Evolutionary conservation across 2,797 vertebrate species (phyloP), one percentile per base, ranked within the genome.

Genomic region (Lerista edwardsae): DNA sequence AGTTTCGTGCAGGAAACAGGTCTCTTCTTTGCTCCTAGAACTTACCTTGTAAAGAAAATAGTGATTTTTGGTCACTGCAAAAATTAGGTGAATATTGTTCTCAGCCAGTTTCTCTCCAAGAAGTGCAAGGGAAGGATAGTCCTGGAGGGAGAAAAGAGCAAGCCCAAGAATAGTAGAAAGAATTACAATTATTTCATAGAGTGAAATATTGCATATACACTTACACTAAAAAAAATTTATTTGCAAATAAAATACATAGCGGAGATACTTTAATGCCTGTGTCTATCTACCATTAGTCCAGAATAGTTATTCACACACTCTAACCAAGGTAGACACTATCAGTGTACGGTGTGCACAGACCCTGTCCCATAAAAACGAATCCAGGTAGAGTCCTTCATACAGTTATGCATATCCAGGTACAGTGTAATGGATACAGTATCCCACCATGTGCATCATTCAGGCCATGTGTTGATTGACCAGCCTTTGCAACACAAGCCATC

Each of bases 31-130:
- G 10, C 29, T 86, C 2, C 71, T 27, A 6, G 44, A 0, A 0
- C 55, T 39, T 95, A 99, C 98, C 98, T 99, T 99, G 92, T 99
- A 99, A 90, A 99, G 97, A 67, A 98, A 93, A 9, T 99, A 99
- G 44, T 98, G 96, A 59, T 91, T 96, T 91, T 98, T 99, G 0
- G 98, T 99, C 77, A 99, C 98, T 0, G 98, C 98, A 0, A 99
- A 99, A 92, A 99, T 99, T 78, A 99, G 97, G 88, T 98, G 97
- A 93, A 99, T 99, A 94, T 99, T 99, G 91, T 99, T 99, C 95
- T 99, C 98, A 1, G 98, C 97, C 57, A 99, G 92, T 89, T 99
- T 99, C 93, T 99, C 98, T 74, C 98, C 98, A 61, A 99, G 97
- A 69, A 99, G 97, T 1, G 97, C 98, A 85, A 99, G 96, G 27